These are phyloP conservation scores for Orientallactaga sibirica DNA, from an alignment of 2,797 vertebrate species.

Conservation along the genomic window DNA sequence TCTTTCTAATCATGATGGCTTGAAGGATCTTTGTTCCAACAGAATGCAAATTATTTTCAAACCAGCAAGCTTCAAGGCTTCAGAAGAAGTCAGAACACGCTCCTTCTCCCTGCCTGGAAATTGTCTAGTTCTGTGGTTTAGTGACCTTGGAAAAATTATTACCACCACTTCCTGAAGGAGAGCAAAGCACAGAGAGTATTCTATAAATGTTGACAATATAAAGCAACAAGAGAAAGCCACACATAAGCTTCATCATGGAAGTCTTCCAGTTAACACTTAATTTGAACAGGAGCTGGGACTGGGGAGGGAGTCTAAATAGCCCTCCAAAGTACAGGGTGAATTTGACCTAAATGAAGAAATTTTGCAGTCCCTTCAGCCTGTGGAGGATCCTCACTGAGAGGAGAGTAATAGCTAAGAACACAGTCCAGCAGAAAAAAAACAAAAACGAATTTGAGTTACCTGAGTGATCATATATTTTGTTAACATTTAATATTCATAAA, in stretches of 20 bases:
- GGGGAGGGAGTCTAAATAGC: neutral
- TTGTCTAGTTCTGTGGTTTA: neutral
- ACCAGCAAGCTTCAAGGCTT: neutral
- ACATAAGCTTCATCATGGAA: neutral
- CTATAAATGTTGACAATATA: neutral
- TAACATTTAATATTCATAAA: neutral
- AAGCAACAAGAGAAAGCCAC: slow-evolving; percentile 18
- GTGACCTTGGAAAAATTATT: slow-evolving; percentile 25
- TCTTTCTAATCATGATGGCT: neutral
- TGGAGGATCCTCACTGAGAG: neutral
- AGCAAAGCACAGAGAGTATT: neutral
- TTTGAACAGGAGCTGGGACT: neutral
- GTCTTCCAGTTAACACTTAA: neutral
- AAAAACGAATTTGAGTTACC: neutral
- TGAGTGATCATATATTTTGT: neutral
- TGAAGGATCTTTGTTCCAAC: neutral
- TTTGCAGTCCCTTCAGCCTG: neutral
- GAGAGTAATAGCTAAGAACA: too few species aligned
- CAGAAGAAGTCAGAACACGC: neutral
- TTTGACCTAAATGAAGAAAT: neutral
- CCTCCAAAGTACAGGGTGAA: neutral
- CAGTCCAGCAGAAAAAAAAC: neutral
- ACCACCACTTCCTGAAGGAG: neutral
- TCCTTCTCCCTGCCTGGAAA: neutral
- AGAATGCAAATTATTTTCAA: neutral